Percentiles rank a stretch among this genome's conserved stretches.
phyloP scores from a whole-genome alignment of 2,797 vertebrate genomes.

The Eulemur mongoz region DNA sequence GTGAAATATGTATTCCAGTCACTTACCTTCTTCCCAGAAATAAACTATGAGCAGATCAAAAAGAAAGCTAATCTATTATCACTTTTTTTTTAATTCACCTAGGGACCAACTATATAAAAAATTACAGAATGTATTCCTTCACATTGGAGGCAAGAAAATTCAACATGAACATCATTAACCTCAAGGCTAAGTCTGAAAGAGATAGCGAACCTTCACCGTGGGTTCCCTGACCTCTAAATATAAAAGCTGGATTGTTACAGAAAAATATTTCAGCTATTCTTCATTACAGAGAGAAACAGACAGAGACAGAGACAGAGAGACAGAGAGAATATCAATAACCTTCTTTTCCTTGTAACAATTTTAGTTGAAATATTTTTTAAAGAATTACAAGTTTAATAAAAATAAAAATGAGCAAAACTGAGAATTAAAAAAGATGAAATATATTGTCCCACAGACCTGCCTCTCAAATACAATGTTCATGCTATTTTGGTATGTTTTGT shows the following conservation, averaged over 20 bases:
- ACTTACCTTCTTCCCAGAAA: constrained; percentile 51
- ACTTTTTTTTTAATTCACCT: constrained; percentile 11
- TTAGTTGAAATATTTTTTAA: constrained; percentile 27
- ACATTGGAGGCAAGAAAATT: constrained; percentile 47
- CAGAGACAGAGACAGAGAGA: neutral
- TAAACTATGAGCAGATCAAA: constrained; percentile 49
- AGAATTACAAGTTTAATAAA: constrained; percentile 24
- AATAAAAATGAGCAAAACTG: neutral
- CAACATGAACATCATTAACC: constrained; percentile 46
- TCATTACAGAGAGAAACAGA: neutral
- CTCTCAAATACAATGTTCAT: neutral
- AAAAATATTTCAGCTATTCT: constrained; percentile 54
- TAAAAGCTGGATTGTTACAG: constrained; percentile 10
- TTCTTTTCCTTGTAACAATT: neutral
- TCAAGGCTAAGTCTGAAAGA: constrained; percentile 60
- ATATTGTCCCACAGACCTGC: neutral
- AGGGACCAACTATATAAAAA: constrained; percentile 29
- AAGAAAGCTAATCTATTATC: constrained; percentile 51
- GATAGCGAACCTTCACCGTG: constrained; percentile 19
- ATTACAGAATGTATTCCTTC: constrained; percentile 33
- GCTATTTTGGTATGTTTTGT: neutral
- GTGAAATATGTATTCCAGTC: constrained; percentile 48
- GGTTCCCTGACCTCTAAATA: constrained; percentile 45
- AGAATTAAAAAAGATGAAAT: neutral
- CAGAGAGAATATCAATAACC: neutral